A percentile compares a stretch with the other conserved stretches of the same genome.
Evolutionary conservation across 2,888 invertebrate species (phyloP).

Genomic region (Scaptomyza cyrtandrae): DNA sequence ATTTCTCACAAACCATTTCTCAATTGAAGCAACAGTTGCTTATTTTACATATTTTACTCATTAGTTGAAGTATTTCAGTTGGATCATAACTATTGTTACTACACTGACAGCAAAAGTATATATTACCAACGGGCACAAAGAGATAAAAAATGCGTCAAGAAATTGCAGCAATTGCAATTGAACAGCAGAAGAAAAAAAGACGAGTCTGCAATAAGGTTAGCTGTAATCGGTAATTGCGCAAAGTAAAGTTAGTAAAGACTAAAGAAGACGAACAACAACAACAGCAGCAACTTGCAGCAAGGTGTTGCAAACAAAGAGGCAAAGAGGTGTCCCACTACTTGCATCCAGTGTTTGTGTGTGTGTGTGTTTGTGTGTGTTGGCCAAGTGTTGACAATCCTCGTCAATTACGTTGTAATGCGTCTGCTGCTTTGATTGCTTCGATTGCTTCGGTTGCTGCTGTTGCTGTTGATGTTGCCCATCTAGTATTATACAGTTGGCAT

Average conservation of each 20-base stretch:
- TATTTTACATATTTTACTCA: not conserved
- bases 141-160: constrained; percentile 50
- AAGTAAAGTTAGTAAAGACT: constrained; percentile 56
- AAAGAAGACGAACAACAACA: not conserved
- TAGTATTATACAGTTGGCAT: constrained; percentile 63
- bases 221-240: constrained; percentile 69
- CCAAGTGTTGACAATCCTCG: constrained; percentile 82
- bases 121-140: constrained; percentile 4
- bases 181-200: constrained; percentile 3
- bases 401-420: constrained; percentile 82
- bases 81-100: constrained; percentile 11
- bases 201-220: constrained; percentile 39
- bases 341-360: not conserved
- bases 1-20: not conserved
- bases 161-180: constrained; percentile 59
- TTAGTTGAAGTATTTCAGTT: constrained; percentile 13
- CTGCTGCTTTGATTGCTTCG: constrained; percentile 21
- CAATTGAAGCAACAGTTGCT: not conserved
- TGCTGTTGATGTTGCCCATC: constrained; percentile 10
- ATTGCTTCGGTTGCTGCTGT: not conserved
- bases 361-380: constrained; percentile 18
- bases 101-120: constrained; percentile 56
- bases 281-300: not conserved
- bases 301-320: constrained; percentile 24
- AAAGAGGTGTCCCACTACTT: not conserved